A percentile compares a stretch with the other conserved stretches of the same genome.
Evolutionary conservation across 2,888 invertebrate species (phyloP).

Genomic region (Phyllotreta cruciferae): DNA sequence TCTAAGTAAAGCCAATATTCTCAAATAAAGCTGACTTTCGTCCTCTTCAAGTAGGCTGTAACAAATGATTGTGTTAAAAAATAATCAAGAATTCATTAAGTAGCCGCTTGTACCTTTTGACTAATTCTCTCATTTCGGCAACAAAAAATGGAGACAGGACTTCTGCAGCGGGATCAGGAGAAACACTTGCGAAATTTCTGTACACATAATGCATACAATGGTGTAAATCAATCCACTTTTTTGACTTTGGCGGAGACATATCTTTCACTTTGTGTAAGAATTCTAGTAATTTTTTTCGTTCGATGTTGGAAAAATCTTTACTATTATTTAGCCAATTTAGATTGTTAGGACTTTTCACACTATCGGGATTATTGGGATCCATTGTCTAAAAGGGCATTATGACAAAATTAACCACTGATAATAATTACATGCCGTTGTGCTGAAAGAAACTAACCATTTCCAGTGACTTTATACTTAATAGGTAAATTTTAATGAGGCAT

Average conservation of each 20-base stretch:
- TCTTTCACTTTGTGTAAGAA: conserved; percentile 49
- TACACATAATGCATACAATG: conserved; percentile 56
- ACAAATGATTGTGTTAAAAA: conserved; percentile 18
- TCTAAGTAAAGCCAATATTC: conserved; percentile 68
- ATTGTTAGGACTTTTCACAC: conserved; percentile 36
- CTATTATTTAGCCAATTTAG: conserved; percentile 38
- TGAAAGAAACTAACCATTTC: background rate
- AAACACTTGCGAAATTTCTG: conserved; percentile 52
- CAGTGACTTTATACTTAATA: too few relatives aligned
- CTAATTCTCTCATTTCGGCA: conserved; percentile 52
- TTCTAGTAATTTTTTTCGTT: conserved; percentile 46
- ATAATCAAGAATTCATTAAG: conserved; percentile 17
- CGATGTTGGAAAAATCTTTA: conserved; percentile 41
- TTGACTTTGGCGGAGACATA: conserved; percentile 46
- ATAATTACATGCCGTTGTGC: background rate
- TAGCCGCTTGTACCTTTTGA: conserved; percentile 46
- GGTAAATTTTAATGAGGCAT: too few relatives aligned
- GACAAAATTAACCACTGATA: background rate
- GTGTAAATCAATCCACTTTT: conserved; percentile 54
- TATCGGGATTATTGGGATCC: conserved; percentile 33
- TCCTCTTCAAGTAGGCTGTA: conserved; percentile 55
- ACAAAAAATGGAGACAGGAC: conserved; percentile 50
- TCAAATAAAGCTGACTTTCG: conserved; percentile 65
- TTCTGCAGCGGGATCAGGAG: conserved; percentile 50
- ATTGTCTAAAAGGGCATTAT: conserved; percentile 13